Evolutionary conservation across 1,140 invertebrate genomes (phyloP), one percentile per base, ranked within the genome.

Genomic region (Megalopta genalis): DNA sequence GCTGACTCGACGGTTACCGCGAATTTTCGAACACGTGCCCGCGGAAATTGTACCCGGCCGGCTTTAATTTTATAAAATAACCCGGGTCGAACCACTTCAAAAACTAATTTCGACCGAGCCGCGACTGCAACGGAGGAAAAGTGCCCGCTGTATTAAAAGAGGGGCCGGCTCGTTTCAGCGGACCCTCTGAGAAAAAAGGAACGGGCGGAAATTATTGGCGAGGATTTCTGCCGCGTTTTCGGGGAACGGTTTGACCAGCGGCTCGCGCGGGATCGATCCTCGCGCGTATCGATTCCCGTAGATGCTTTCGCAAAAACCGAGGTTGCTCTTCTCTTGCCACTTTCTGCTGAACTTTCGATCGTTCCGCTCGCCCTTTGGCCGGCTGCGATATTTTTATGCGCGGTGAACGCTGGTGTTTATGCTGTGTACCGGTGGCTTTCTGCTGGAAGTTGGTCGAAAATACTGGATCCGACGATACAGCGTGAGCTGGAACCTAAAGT

Each of bases 1-100:
- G 32, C 25, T 16, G 32, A 27, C 32, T 27, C 25, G 62, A 25
- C 57, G 32, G 62, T 37, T 63, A 7, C 8, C 14, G 60, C 27
- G 60, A 63, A 37, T 63, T 63, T 63, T 18, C 2, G 27, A 63
- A 63, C 60, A 63, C 60, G 60, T 37, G 27, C 25, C 60, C 60
- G 4, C 60, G 60, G 60, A 63, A 32, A 64, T 63, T n/a, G 32
- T 27, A 16, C 16, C 46, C 25, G 63, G 1, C 12, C 3, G 21
- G 16, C n/a, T 54, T 74, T 65, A 42, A 66, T 27, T 75, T 66
- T 23, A 66, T 57, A 42, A 75, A 27, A 42, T 52, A 12, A 57
- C 5, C 62, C 16, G 2, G 10, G 8, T 9, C 7, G 21, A 42
- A n/a, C 2, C 62, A 66, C 46, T 66, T 57, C 5, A 27, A n/a